Percentiles rank a stretch among this genome's conserved stretches.
These are phyloP conservation scores for Terrapene triunguis DNA, from an alignment of 2,113 vertebrate genomes.

Conservation along the genomic window DNA sequence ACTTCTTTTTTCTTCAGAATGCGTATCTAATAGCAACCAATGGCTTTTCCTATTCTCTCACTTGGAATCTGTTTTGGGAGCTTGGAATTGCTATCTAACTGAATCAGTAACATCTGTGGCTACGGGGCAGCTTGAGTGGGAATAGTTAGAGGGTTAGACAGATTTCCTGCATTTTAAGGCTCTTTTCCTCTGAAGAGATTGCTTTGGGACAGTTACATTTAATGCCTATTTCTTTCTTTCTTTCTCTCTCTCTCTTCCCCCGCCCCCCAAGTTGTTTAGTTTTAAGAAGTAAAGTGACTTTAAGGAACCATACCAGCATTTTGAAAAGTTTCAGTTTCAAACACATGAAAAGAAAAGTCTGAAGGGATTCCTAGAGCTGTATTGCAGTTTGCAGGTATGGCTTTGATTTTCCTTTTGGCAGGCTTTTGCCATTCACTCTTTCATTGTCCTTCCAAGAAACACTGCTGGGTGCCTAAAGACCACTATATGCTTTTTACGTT, in stretches of 20 bases:
- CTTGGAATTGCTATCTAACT: conserved; percentile 82
- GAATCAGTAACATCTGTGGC: conserved; percentile 89
- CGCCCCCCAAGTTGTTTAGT: conserved; percentile 27
- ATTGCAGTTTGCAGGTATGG: conserved; percentile 76
- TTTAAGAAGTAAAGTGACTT: conserved; percentile 71
- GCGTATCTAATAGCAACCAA: conserved; percentile 85
- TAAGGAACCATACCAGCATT: conserved; percentile 58
- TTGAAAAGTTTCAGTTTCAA: conserved; percentile 73
- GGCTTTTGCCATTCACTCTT: conserved; percentile 53
- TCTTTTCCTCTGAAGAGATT: conserved; percentile 66
- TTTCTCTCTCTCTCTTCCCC: background rate
- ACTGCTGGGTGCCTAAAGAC: conserved; percentile 60
- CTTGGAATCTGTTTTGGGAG: conserved; percentile 84
- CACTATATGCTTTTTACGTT: conserved; percentile 20
- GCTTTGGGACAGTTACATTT: conserved; percentile 65
- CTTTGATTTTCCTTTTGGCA: conserved; percentile 79
- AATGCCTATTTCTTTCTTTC: conserved; percentile 53
- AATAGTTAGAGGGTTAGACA: conserved; percentile 75
- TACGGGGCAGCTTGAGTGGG: conserved; percentile 72
- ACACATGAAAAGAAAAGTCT: conserved; percentile 70
- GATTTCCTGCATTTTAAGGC: conserved; percentile 85
- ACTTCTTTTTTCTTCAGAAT: conserved; percentile 81
- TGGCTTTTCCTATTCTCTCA: conserved; percentile 85
- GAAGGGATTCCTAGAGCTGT: conserved; percentile 65
- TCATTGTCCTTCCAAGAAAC: conserved; percentile 68